Conservation (phyloP, 2,113 vertebrate species). For the Capreolus pygargus region DNA sequence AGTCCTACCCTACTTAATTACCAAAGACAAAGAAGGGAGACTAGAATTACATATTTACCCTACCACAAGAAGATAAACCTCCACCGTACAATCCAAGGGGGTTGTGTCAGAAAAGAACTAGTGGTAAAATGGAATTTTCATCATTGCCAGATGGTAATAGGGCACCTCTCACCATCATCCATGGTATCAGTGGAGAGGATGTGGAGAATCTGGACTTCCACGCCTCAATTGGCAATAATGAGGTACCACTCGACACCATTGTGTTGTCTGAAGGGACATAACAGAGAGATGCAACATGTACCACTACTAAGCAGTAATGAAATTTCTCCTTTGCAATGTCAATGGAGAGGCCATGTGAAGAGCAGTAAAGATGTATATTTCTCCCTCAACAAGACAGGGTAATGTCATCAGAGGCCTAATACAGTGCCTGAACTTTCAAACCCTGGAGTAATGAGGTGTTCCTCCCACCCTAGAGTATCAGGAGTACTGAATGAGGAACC, state of each 20-base stretch:
- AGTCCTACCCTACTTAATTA: neutral
- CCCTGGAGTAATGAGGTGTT: neutral
- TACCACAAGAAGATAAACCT: neutral
- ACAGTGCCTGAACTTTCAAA: neutral
- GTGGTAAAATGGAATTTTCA: neutral
- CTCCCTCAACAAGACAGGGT: neutral
- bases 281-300: neutral
- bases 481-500: neutral
- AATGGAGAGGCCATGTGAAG: neutral
- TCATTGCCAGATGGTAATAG: neutral
- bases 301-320: neutral
- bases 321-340: neutral
- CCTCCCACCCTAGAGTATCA: neutral
- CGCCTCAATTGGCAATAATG: neutral
- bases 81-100: neutral
- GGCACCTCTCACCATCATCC: neutral
- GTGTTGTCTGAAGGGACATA: neutral
- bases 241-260: no score
- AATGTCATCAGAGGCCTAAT: neutral
- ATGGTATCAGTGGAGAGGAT: neutral
- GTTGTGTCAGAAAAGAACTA: neutral
- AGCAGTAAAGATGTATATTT: neutral
- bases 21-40: neutral
- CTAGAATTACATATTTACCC: neutral
- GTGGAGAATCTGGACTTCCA: neutral